Conservation (phyloP, 1,140 invertebrate species). For the Charaxes varanes region DNA sequence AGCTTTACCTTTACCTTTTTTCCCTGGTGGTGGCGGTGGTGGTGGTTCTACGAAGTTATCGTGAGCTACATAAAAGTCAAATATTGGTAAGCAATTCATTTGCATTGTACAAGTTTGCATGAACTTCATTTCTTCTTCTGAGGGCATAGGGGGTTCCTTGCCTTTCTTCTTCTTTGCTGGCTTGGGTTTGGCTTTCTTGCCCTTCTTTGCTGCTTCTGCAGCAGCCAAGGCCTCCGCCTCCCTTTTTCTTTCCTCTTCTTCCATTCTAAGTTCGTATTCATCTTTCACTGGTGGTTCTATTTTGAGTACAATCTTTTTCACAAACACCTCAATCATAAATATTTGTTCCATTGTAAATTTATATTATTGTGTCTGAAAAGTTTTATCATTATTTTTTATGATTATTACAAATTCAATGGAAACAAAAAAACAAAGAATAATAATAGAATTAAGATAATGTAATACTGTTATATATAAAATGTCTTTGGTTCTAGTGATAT, state of each 20-base stretch:
- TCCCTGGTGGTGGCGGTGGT: slow-evolving; percentile 44
- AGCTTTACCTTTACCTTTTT: slow-evolving; percentile 37
- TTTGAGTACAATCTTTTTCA: slow-evolving; percentile 60
- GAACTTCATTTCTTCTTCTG: slow-evolving; percentile 65
- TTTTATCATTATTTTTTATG: no score
- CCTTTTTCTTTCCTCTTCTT: slow-evolving; percentile 45
- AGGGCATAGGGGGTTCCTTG: slow-evolving; percentile 55
- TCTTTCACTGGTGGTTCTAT: slow-evolving; percentile 62
- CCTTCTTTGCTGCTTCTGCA: slow-evolving; percentile 43
- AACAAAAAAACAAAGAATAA: no score
- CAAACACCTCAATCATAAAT: slow-evolving; percentile 65
- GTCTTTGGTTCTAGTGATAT: no score
- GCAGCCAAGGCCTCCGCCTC: slow-evolving; percentile 55
- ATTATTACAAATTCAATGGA: no score
- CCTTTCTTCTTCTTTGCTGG: slow-evolving; percentile 56
- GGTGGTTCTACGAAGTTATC: slow-evolving; percentile 62
- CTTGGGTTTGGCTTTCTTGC: slow-evolving; percentile 38
- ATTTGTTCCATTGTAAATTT: slow-evolving; percentile 66
- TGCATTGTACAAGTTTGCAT: slow-evolving; percentile 64
- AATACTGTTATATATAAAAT: no score
- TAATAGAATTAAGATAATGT: no score
- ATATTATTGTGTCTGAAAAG: no score
- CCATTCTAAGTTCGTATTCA: slow-evolving; percentile 52
- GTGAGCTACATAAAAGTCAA: slow-evolving; percentile 63
- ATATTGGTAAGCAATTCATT: slow-evolving; percentile 59